Evolutionary conservation across 2,888 invertebrate genomes (phyloP).

Genomic region (Eurois occulta): DNA sequence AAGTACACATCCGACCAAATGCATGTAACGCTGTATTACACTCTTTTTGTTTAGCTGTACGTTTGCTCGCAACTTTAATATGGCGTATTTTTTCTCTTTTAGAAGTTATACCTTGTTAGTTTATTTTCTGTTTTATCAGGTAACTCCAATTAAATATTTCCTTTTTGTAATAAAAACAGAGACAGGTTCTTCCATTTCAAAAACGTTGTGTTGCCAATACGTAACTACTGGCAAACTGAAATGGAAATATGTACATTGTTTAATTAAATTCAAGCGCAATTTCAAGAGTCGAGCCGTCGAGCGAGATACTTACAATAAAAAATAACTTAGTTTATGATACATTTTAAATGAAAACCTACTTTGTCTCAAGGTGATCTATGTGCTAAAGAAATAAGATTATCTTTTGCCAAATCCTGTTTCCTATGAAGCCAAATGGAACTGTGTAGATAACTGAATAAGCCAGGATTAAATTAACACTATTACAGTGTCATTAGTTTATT

Average conservation of each 20-base stretch:
- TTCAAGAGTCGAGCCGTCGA: constrained; percentile 31
- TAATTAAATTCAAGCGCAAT: constrained; percentile 25
- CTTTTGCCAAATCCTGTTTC: constrained; percentile 19
- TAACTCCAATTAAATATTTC: neutral
- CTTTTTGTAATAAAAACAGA: neutral
- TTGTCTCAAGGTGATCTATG: constrained; percentile 10
- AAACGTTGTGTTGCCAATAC: constrained; percentile 1
- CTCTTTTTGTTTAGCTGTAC: constrained; percentile 11
- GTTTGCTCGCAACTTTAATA: constrained; percentile 23
- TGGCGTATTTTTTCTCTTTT: neutral
- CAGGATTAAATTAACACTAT: constrained; percentile 32
- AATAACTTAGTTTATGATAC: constrained; percentile 16
- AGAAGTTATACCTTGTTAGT: neutral
- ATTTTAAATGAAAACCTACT: constrained; percentile 22
- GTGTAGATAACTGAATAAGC: constrained; percentile 27
- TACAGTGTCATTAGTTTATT: constrained; percentile 43
- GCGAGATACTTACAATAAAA: constrained; percentile 6
- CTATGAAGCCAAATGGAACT: neutral
- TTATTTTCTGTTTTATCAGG: neutral
- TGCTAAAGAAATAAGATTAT: constrained; percentile 5
- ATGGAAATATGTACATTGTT: constrained; percentile 22
- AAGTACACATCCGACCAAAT: constrained; percentile 40
- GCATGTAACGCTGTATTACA: constrained; percentile 16
- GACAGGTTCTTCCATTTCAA: neutral
- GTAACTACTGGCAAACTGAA: constrained; percentile 25